Conservation (phyloP, 2,888 invertebrate species). For the Diarsia rubi region DNA sequence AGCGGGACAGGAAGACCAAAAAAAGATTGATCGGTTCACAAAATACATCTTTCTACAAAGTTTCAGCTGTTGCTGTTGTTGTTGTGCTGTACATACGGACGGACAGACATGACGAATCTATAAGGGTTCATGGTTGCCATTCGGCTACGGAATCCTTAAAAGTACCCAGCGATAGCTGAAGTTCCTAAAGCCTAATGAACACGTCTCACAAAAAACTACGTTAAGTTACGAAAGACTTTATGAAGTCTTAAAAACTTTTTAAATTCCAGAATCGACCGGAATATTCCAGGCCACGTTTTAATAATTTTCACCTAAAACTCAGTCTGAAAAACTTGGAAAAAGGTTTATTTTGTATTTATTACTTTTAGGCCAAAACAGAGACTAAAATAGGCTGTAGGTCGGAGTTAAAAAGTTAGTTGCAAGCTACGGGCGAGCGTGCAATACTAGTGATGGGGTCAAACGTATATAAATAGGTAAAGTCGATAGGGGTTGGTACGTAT, state of each 20-base stretch:
- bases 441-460: slow-evolving; percentile 49
- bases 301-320: slow-evolving; percentile 9
- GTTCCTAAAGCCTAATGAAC: slow-evolving; percentile 6
- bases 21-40: too few relatives aligned
- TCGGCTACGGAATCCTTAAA: not conserved
- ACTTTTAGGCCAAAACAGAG: slow-evolving; percentile 34
- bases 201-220: not conserved
- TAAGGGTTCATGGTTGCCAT: too few relatives aligned
- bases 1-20: too few relatives aligned
- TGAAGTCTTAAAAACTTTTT: slow-evolving; percentile 29
- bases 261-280: slow-evolving; percentile 11
- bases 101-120: too few relatives aligned
- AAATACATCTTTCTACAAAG: too few relatives aligned
- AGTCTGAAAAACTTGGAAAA: slow-evolving; percentile 8
- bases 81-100: too few relatives aligned
- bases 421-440: slow-evolving; percentile 28
- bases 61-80: too few relatives aligned
- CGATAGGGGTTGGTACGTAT: slow-evolving; percentile 32
- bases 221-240: not conserved
- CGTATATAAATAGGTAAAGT: slow-evolving; percentile 44
- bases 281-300: slow-evolving; percentile 8
- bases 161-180: too few relatives aligned
- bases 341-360: slow-evolving; percentile 1
- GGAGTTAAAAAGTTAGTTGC: slow-evolving; percentile 50
- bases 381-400: slow-evolving; percentile 44